A percentile compares a stretch with the other conserved stretches of the same genome.
Evolutionary conservation across 2,888 invertebrate genomes (phyloP).

Genomic region (Anagyrus pseudococci): DNA sequence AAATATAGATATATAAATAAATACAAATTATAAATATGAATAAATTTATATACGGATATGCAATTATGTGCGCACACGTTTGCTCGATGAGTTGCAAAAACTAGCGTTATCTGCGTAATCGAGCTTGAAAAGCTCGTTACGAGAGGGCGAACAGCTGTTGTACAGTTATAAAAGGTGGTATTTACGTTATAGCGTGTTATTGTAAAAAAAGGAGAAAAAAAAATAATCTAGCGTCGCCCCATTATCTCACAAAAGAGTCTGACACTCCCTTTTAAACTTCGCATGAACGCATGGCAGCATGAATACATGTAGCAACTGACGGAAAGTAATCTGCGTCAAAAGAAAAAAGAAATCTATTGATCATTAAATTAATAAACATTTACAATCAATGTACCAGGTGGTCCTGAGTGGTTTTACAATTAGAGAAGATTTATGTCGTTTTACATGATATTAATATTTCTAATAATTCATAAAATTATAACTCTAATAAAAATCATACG

Average conservation of each 20-base stretch:
- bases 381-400: constrained; percentile 58
- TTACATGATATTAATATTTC: constrained; percentile 32
- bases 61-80: constrained; percentile 32
- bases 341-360: constrained; percentile 8
- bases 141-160: constrained; percentile 8
- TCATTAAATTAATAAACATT: constrained; percentile 46
- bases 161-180: constrained; percentile 27
- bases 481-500: too few relatives aligned
- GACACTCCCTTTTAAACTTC: constrained; percentile 20
- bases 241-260: constrained; percentile 25
- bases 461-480: too few relatives aligned
- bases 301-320: constrained; percentile 3
- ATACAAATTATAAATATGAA: too few relatives aligned
- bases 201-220: constrained; percentile 20
- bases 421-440: constrained; percentile 57
- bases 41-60: constrained; percentile 16
- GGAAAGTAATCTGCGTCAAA: constrained; percentile 9
- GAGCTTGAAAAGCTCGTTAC: constrained; percentile 26
- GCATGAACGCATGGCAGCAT: constrained; percentile 17
- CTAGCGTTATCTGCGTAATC: neutral
- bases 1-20: constrained; percentile 6
- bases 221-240: constrained; percentile 16
- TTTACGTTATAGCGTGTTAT: constrained; percentile 4
- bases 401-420: constrained; percentile 57
- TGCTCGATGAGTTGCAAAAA: constrained; percentile 8